Conservation (phyloP, 1,140 invertebrate species). For the Drosophila burlai region DNA sequence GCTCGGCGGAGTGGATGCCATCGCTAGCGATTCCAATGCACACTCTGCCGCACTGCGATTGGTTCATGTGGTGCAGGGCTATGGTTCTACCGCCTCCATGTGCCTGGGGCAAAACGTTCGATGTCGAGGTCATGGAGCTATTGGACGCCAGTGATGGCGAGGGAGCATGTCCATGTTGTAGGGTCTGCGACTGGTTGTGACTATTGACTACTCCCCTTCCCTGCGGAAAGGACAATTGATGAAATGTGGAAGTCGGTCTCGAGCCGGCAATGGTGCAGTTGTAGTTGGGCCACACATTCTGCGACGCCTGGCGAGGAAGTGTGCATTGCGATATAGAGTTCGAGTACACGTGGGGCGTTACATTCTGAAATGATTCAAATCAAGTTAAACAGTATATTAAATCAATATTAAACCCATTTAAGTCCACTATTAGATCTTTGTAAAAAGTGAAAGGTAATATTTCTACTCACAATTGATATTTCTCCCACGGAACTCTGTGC, state of each 20-base stretch:
- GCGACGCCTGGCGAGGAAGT: slow-evolving; percentile 86
- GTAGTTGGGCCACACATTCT: slow-evolving; percentile 85
- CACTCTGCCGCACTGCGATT: slow-evolving; percentile 63
- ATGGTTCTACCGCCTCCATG: slow-evolving; percentile 70
- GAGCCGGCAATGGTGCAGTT: slow-evolving; percentile 72
- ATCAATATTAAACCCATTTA: too few species aligned
- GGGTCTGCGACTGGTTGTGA: slow-evolving; percentile 45
- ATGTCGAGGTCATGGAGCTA: slow-evolving; percentile 60
- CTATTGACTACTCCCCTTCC: slow-evolving; percentile 53
- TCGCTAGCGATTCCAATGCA: slow-evolving; percentile 64
- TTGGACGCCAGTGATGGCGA: slow-evolving; percentile 63
- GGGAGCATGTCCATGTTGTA: slow-evolving; percentile 47
- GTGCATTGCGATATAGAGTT: slow-evolving; percentile 83
- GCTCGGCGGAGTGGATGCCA: slow-evolving; percentile 60
- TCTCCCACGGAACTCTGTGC: slow-evolving; percentile 60
- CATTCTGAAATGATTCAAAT: slow-evolving; percentile 54
- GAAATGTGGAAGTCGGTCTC: slow-evolving; percentile 72
- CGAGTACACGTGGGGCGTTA: slow-evolving; percentile 76
- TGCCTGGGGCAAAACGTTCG: slow-evolving; percentile 53
- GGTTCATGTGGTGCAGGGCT: slow-evolving; percentile 77
- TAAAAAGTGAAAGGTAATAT: background rate
- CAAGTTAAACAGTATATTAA: too few species aligned
- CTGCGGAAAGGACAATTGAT: slow-evolving; percentile 86
- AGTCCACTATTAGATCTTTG: background rate
- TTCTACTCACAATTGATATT: slow-evolving; percentile 65